These are phyloP conservation scores for Dasypus novemcinctus DNA, from an alignment of 2,113 vertebrate species.

Conservation along the genomic window DNA sequence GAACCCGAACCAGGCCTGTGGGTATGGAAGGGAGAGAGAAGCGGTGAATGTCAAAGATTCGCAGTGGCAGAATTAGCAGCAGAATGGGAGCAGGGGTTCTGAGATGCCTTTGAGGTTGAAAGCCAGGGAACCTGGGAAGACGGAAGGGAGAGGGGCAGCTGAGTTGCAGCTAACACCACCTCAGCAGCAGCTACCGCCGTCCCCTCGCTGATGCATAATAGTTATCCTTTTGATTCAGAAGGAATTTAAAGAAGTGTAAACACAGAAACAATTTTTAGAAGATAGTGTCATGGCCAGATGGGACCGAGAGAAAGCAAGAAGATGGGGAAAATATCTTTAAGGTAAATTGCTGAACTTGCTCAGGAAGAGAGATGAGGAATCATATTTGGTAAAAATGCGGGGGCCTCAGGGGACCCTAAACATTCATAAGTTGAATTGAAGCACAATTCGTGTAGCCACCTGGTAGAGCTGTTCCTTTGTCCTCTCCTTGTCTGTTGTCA, in stretches of 20 bases:
- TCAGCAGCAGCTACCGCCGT: not conserved
- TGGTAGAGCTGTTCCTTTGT: not conserved
- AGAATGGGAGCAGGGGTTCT: not conserved
- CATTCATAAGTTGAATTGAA: not conserved
- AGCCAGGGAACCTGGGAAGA: not conserved
- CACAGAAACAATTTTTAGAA: not conserved
- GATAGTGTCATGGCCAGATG: not conserved
- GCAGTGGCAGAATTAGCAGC: rapidly evolving
- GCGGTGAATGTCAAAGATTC: not conserved
- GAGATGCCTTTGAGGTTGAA: not conserved
- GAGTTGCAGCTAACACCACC: not conserved
- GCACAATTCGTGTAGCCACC: not conserved
- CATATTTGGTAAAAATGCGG: not conserved
- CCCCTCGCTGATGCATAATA: not conserved
- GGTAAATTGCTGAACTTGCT: not conserved
- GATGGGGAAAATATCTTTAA: not conserved
- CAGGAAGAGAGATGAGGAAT: not conserved
- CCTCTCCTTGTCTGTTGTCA: constrained; percentile 1
- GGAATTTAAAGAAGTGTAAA: not conserved
- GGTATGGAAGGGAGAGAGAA: not conserved
- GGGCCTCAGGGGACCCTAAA: not conserved
- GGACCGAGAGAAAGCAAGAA: constrained; percentile 4
- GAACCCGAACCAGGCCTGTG: not conserved
- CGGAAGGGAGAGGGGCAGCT: not conserved
- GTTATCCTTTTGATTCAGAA: not conserved